A percentile compares a stretch with the other conserved stretches of the same genome.
These are phyloP conservation scores for Galaxias olidus DNA, from an alignment of 2,797 vertebrate genomes.

Conservation along the genomic window DNA sequence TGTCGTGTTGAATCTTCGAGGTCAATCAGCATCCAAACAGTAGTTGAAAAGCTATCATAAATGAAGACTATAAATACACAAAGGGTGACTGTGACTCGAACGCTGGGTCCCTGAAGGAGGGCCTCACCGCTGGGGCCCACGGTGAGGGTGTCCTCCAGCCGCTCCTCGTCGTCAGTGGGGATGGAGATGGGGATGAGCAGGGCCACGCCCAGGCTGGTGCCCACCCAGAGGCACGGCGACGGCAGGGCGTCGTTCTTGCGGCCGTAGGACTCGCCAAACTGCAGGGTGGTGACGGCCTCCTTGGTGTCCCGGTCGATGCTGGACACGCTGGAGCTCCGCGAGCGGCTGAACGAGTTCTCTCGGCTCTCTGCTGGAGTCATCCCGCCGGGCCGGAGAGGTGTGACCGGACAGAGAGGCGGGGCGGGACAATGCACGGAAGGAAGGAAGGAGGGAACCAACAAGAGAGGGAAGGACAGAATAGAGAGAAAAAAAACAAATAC, in stretches of 20 bases:
- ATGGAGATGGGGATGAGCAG: slow-evolving; percentile 89
- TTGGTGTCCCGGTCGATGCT: slow-evolving; percentile 97
- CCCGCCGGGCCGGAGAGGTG: not conserved
- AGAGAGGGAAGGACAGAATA: slow-evolving; percentile 17
- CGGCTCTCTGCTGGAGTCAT: slow-evolving; percentile 82
- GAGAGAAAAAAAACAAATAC: not conserved
- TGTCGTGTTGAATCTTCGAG: no score
- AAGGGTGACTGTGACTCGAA: no score
- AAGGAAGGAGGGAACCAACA: not conserved
- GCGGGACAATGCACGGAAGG: not conserved
- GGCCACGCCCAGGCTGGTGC: slow-evolving; percentile 92
- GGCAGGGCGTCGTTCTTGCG: slow-evolving; percentile 83
- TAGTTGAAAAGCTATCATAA: no score
- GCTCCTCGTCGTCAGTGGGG: slow-evolving; percentile 84
- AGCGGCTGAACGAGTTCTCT: slow-evolving; percentile 95
- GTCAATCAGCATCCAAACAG: no score
- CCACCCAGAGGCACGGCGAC: slow-evolving; percentile 93
- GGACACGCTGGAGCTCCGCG: slow-evolving; percentile 96
- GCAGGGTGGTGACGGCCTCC: slow-evolving; percentile 91
- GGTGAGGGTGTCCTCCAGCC: slow-evolving; percentile 86
- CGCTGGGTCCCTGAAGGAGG: not conserved
- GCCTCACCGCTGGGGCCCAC: slow-evolving; percentile 88
- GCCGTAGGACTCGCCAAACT: slow-evolving; percentile 91
- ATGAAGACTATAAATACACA: no score
- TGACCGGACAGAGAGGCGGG: not conserved